Evolutionary conservation across 2,113 vertebrate genomes (phyloP).

Genomic region (Acrocephalus kingi): DNA sequence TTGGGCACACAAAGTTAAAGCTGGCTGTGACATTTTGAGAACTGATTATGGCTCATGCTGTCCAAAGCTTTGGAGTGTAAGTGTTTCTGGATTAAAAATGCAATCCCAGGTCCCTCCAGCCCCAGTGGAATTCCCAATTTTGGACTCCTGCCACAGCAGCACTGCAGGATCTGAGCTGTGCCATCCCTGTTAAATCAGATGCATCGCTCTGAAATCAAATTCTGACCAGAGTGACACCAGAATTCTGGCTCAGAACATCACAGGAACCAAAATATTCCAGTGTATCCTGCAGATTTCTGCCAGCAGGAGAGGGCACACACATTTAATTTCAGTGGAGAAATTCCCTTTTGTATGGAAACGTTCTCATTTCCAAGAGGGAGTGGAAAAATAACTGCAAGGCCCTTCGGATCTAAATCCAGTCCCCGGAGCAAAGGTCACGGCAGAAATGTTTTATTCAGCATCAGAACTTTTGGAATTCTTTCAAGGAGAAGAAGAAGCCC

Average conservation of each 20-base stretch:
- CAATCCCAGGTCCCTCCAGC: not conserved
- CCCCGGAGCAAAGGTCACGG: constrained; percentile 28
- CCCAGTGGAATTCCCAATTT: not conserved
- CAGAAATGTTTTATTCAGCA: constrained; percentile 55
- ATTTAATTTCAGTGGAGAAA: not conserved
- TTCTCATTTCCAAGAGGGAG: not conserved
- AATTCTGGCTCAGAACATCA: not conserved
- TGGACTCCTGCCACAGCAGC: rapidly evolving
- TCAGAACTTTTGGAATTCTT: constrained; percentile 44
- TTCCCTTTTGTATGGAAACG: not conserved
- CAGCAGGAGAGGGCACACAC: not conserved
- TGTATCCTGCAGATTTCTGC: not conserved
- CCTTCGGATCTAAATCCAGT: constrained; percentile 48
- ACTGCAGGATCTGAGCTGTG: not conserved
- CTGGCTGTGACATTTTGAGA: not conserved
- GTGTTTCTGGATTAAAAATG: not conserved
- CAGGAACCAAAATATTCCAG: not conserved
- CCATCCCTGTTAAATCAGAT: not conserved
- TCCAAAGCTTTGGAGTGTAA: not conserved
- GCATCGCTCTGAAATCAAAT: not conserved
- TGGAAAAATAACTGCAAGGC: not conserved
- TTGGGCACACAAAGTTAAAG: not conserved
- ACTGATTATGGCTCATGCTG: rapidly evolving
- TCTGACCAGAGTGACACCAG: not conserved
- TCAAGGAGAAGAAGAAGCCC: constrained; percentile 17